These are phyloP conservation scores for Trichogramma dendrolimi DNA, from an alignment of 2,888 invertebrate genomes.

Conservation along the genomic window DNA sequence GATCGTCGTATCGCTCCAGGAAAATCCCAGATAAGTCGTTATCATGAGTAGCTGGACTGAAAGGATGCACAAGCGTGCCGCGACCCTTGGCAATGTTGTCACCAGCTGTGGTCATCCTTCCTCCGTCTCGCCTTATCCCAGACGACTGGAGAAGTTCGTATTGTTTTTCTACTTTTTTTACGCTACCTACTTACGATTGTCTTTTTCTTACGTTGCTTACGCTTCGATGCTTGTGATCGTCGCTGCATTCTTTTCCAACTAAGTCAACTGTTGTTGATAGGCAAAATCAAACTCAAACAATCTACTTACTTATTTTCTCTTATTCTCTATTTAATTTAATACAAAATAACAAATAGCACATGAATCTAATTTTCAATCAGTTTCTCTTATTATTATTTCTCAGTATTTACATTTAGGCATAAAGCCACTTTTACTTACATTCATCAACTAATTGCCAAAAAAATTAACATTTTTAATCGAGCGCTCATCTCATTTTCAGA, in stretches of 20 bases:
- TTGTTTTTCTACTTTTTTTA: neutral
- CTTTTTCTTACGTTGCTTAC: too few species aligned
- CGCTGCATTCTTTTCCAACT: too few species aligned
- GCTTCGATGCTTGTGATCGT: too few species aligned
- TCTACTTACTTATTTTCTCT: neutral
- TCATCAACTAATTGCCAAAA: neutral
- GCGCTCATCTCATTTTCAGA: conserved; percentile 45
- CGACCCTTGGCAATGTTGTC: conserved; percentile 84
- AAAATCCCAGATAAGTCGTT: neutral
- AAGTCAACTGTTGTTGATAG: too few species aligned
- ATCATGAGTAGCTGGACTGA: conserved; percentile 86
- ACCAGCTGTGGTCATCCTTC: conserved; percentile 87
- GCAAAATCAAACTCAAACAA: neutral
- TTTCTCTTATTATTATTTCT: too few species aligned
- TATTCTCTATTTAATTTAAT: too few species aligned
- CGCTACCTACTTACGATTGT: too few species aligned
- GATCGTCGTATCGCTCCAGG: too few species aligned
- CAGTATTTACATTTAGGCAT: too few species aligned
- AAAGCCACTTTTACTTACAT: too few species aligned
- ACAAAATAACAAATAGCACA: too few species aligned
- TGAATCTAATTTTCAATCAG: too few species aligned
- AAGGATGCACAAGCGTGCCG: conserved; percentile 86
- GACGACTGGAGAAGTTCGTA: conserved; percentile 71
- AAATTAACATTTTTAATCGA: neutral
- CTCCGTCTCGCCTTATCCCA: conserved; percentile 68